These are phyloP conservation scores for Drosophila biarmipes DNA, from an alignment of 1,140 invertebrate species.

Conservation along the genomic window DNA sequence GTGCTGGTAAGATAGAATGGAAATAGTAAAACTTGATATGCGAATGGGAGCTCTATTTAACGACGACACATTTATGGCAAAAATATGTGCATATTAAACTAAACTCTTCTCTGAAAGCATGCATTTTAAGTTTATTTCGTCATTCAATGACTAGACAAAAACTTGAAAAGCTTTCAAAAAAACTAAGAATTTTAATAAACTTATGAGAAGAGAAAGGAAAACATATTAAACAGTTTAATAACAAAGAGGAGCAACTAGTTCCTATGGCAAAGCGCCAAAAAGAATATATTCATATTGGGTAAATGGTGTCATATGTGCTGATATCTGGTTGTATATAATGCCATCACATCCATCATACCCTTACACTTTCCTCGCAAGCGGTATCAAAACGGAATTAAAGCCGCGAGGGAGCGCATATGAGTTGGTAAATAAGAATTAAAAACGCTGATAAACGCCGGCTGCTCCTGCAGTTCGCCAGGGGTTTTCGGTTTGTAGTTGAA, in stretches of 20 bases:
- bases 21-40: constrained; percentile 8
- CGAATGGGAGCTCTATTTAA: constrained; percentile 14
- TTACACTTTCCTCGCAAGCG: constrained; percentile 6
- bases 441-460: constrained; percentile 78
- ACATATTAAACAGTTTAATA: too few relatives aligned
- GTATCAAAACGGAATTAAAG: constrained; percentile 30
- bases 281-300: background rate
- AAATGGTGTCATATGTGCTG: constrained; percentile 2
- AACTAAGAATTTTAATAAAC: background rate
- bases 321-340: background rate
- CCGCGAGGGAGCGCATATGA: constrained; percentile 51
- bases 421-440: constrained; percentile 76
- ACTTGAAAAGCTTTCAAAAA: background rate
- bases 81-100: constrained; percentile 31
- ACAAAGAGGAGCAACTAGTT: background rate
- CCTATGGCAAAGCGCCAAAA: background rate
- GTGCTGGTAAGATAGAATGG: background rate
- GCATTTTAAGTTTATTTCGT: constrained; percentile 1
- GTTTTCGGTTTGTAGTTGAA: constrained; percentile 5
- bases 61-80: constrained; percentile 11
- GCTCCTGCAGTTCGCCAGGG: constrained; percentile 44
- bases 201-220: background rate
- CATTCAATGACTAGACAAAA: background rate
- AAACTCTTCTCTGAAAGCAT: constrained; percentile 15
- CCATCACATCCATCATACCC: constrained; percentile 12